Evolutionary conservation across 1,140 invertebrate genomes (phyloP), one percentile per base, ranked within the genome.

Genomic region (Drosophila pachea): DNA sequence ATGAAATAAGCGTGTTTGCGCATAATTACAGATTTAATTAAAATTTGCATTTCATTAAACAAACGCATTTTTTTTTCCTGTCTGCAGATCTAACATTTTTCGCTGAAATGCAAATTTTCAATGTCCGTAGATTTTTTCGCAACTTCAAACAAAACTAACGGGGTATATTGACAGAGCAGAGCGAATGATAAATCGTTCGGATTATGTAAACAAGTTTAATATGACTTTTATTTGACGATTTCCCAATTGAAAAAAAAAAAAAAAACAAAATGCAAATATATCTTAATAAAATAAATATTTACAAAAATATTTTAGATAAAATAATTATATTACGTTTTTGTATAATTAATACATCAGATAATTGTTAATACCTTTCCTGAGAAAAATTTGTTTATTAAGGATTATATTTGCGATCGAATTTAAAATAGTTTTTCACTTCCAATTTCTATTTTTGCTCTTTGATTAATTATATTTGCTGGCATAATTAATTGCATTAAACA

Each of bases 21-120:
- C 70, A 76, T 81, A 82, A 82, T 81, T 78, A 73, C 67, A 66
- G 64, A 75, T 82, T 82, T 75, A 78, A 83, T 82, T 82, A 78
- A 83, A 83, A 78, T 73, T 64, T 40, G 61, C 71, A 75, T 65
- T 65, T 61, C 60, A 83, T 73, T 78, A 48, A 82, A 60, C 12
- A 7, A 31, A 65, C 45, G 4, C 22, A 54, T 43, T 3, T 43
- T 4, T 43, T 12, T 5, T 12, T 40, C 38, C 11, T 40, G 48
- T 40, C n/a, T 38, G 29, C 36, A 14, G 16, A 47, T 67, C 60
- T 52, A 78, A 32, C 52, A 75, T 32, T 36, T 14, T 55, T 52
- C 43, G 0, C 11, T 58, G 42, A 9, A 16, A 36, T 40, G 36
- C 16, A 31, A 35, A 42, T 63, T 45, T 59, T 7, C 35, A 36